A percentile compares a stretch with the other conserved stretches of the same genome.
Evolutionary conservation across 2,797 vertebrate genomes (phyloP).

Genomic region (Tapera naevia): DNA sequence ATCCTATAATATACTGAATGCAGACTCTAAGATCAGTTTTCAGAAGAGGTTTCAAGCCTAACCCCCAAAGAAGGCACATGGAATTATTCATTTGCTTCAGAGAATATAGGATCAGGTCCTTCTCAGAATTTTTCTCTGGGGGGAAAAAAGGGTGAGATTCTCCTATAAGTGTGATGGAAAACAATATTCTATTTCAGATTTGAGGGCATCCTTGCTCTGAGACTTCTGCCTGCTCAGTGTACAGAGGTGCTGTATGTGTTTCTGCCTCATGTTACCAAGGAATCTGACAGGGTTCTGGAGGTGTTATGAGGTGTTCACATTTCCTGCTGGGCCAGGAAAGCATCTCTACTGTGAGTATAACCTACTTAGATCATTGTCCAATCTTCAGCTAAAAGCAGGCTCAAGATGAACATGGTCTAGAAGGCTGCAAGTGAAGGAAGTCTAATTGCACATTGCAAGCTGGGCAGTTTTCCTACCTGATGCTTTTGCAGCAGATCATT

Average conservation of each 20-base stretch:
- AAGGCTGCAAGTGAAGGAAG: neutral
- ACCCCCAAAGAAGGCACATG: neutral
- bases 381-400: neutral
- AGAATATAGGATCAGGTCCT: neutral
- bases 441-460: neutral
- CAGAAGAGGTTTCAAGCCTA: neutral
- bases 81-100: neutral
- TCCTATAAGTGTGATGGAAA: neutral
- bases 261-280: neutral
- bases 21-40: neutral
- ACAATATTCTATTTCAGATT: neutral
- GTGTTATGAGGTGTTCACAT: neutral
- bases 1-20: neutral
- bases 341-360: neutral
- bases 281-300: neutral
- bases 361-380: neutral
- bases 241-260: neutral
- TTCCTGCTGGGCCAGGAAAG: neutral
- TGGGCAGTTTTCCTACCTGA: neutral
- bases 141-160: neutral
- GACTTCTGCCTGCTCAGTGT: neutral
- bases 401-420: neutral
- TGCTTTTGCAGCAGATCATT: neutral
- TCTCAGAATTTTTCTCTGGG: neutral
- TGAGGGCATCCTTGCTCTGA: neutral